These are phyloP conservation scores for Diplosoma virens DNA, from an alignment of 23 tunicate species.

Conservation along the genomic window DNA sequence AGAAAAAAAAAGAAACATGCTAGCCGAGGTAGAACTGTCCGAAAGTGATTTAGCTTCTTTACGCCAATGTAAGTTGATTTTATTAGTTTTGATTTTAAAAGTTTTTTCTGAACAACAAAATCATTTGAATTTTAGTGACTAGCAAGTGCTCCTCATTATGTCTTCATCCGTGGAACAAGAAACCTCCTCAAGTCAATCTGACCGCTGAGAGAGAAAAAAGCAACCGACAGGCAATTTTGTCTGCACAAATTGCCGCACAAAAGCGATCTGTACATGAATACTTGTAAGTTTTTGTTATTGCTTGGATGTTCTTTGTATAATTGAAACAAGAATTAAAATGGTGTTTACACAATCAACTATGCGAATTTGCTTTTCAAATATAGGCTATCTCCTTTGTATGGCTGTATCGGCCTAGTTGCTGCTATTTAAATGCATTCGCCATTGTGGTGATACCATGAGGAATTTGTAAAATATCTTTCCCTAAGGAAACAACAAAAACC, in stretches of 20 bases:
- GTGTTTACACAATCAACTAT: too few relatives aligned
- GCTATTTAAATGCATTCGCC: too few relatives aligned
- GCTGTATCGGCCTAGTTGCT: too few relatives aligned
- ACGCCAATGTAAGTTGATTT: neutral
- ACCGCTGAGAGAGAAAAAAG: slow-evolving; percentile 38
- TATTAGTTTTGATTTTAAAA: neutral
- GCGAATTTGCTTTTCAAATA: too few relatives aligned
- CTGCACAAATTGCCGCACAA: slow-evolving; percentile 36
- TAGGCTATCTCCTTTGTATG: too few relatives aligned
- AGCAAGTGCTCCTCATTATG: slow-evolving; percentile 74
- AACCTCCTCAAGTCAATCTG: slow-evolving; percentile 24
- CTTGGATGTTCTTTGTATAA: neutral
- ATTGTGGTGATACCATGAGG: too few relatives aligned
- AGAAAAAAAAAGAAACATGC: too few relatives aligned
- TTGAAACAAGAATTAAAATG: neutral
- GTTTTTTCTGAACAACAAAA: neutral
- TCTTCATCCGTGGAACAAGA: slow-evolving; percentile 79
- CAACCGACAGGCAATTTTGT: slow-evolving; percentile 22
- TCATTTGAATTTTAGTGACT: slow-evolving; percentile 17
- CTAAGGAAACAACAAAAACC: too few relatives aligned
- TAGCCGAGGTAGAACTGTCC: neutral
- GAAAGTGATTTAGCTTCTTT: neutral
- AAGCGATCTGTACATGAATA: slow-evolving; percentile 48
- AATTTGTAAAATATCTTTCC: too few relatives aligned
- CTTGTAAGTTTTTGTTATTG: too few relatives aligned